Conservation (phyloP, 1,140 invertebrate species). For the Orchestia grillus region DNA sequence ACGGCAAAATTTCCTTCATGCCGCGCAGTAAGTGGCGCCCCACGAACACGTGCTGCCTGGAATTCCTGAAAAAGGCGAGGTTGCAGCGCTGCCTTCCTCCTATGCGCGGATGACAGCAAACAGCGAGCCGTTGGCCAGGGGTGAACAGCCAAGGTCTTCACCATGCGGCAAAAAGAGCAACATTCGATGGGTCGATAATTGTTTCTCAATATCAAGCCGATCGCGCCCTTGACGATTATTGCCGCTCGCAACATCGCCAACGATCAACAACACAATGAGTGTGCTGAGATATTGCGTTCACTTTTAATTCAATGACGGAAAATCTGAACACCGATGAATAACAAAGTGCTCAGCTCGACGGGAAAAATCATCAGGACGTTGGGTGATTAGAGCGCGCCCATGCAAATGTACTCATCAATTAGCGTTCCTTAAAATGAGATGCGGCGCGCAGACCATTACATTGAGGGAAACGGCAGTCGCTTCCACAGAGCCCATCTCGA, state of each 20-base stretch:
- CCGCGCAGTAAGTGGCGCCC: not conserved
- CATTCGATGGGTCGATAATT: conserved; percentile 16
- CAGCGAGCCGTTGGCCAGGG: not conserved
- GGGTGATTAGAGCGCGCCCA: not conserved
- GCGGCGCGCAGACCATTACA: not conserved
- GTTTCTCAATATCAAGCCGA: conserved; percentile 39
- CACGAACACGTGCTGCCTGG: not conserved
- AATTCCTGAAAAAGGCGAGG: conserved; percentile 43
- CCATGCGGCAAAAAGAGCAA: not conserved
- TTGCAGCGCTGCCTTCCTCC: not conserved
- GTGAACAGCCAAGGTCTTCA: conserved; percentile 1
- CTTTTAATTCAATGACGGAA: not conserved
- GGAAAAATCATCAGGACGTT: not conserved
- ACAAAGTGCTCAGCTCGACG: not conserved
- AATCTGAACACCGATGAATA: not conserved
- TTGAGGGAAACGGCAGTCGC: not conserved
- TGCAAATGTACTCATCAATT: not conserved
- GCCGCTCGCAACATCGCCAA: not conserved
- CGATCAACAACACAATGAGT: not conserved
- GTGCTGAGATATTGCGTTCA: not conserved
- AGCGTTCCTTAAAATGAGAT: not conserved
- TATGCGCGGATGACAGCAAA: not conserved
- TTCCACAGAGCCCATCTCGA: too few relatives aligned
- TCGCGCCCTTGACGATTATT: conserved; percentile 7
- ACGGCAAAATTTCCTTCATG: not conserved